Evolutionary conservation across 92 coral and sea anemone genomes (phyloP), one percentile per base, ranked within the genome.

Genomic region (Heliopora coerulea): DNA sequence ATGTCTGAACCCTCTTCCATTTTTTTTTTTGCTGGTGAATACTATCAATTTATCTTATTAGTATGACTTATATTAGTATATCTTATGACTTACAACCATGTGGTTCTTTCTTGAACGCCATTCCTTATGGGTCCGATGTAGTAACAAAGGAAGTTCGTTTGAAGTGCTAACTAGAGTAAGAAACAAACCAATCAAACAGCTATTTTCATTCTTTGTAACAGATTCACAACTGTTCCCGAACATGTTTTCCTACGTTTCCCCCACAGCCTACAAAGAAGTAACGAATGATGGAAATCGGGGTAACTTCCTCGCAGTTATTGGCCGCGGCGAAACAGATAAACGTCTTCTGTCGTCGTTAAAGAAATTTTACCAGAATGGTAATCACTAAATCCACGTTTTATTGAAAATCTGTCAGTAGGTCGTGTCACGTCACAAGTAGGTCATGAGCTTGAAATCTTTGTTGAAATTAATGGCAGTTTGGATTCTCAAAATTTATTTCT

Each of bases 221-320:
- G 35, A 74, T 60, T 80, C 96, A 5, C 96, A 89, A 68, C 3
- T 8, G 17, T 64, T 89, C 17, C 96, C 96, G 4, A 13, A 8
- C 1, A 8, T 0, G 3, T 28, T 74, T 26, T 15, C 29, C 1
- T 24, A 17, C 0, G 1, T 78, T 2, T 44, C 68, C 0, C 84
- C 84, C 0, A 66, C 72, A 7, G 68, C 64, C 49, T 80, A 72
- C 52, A 19, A 56, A 23, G 73, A 77, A 52, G 76, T 89, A 18
- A 68, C 61, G 42, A 49, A 33, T 3, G 86, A 86, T 48, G 57
- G 78, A 17, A 81, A 54, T 32, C 82, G 83, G n/a, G 96, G 96
- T 4, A 77, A 89, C 63, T 89, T 89, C 32, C 60, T 89, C n/a
- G 49, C 88, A 0, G 83, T 79, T 12, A 65, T 77, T 32, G 96